Conservation (phyloP, 2,888 invertebrate genomes). For the Lypha dubia region DNA sequence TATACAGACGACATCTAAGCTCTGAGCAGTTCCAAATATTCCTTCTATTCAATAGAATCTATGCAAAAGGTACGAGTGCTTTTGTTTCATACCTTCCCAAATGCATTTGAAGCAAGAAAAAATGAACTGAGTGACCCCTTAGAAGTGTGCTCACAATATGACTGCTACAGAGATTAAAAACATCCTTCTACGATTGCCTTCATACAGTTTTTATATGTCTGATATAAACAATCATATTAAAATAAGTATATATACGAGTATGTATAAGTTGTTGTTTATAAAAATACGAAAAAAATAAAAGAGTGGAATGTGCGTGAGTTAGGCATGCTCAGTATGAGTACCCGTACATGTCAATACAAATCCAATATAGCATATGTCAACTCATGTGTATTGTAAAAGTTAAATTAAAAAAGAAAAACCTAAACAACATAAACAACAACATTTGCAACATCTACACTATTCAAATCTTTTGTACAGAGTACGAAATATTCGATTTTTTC, state of each 20-base stretch:
- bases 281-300: slow-evolving; percentile 8
- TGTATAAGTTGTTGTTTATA: slow-evolving; percentile 7
- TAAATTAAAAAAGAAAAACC: slow-evolving; percentile 49
- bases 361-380: slow-evolving; percentile 73
- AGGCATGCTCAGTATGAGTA: slow-evolving; percentile 72
- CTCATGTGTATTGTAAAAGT: slow-evolving; percentile 69
- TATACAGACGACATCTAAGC: no score
- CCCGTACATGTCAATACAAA: slow-evolving; percentile 75
- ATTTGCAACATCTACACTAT: slow-evolving; percentile 17
- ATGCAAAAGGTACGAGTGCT: no score
- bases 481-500: no score
- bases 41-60: no score
- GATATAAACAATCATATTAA: neutral
- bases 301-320: slow-evolving; percentile 71
- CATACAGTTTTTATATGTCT: neutral
- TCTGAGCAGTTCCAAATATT: no score
- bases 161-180: neutral
- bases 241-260: neutral
- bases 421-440: no score
- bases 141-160: no score
- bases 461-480: slow-evolving; percentile 22
- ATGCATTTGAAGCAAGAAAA: no score
- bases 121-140: no score
- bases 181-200: slow-evolving; percentile 7
- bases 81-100: no score